phyloP scores from a whole-genome alignment of 2,888 invertebrate species.

The Drymonia ruficornis region DNA sequence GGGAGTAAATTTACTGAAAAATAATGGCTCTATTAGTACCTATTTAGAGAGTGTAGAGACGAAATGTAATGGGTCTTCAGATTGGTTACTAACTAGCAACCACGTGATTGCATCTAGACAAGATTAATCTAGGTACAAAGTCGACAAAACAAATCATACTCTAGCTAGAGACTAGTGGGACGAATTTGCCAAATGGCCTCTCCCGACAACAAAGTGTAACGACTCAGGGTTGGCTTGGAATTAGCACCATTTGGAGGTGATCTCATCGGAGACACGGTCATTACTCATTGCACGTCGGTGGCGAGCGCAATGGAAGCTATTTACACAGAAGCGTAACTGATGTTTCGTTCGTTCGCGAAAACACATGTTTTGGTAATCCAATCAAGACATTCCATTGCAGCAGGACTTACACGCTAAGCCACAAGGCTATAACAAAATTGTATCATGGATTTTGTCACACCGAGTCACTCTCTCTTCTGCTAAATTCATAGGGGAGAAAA shows the following conservation, averaged over 20 bases:
- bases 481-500: no score
- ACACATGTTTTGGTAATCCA: not conserved
- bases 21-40: no score
- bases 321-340: conserved; percentile 37
- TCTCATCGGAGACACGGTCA: conserved; percentile 66
- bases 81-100: no score
- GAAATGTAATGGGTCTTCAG: no score
- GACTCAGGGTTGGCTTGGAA: conserved; percentile 62
- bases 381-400: not conserved
- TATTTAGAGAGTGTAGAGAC: no score
- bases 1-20: no score
- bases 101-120: not conserved
- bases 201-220: conserved; percentile 57
- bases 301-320: conserved; percentile 34
- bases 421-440: no score
- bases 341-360: conserved; percentile 6
- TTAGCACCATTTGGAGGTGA: conserved; percentile 75
- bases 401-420: no score
- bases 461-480: no score
- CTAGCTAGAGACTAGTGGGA: conserved; percentile 5
- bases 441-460: no score
- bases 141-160: conserved; percentile 16
- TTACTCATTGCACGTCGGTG: conserved; percentile 70
- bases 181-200: conserved; percentile 31
- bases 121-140: conserved; percentile 10